Conservation (phyloP, 2,113 vertebrate genomes). For the Alethe castanea region DNA sequence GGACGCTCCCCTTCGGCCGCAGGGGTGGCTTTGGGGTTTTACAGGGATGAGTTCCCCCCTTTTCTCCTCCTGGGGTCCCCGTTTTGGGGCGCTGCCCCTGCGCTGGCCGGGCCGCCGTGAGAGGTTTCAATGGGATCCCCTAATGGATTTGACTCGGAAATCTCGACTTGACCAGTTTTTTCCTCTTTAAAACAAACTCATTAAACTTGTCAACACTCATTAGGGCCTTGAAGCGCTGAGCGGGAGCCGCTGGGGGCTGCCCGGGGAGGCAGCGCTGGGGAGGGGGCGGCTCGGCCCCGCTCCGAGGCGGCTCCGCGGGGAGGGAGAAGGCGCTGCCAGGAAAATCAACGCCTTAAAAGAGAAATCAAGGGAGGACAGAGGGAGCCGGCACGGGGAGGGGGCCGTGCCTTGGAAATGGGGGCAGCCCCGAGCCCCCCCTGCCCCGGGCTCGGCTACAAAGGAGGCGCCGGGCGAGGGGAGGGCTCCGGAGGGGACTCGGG, state of each 20-base stretch:
- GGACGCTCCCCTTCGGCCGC: background rate
- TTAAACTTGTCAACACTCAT: conserved; percentile 98
- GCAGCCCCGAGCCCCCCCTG: background rate
- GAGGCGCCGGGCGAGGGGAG: background rate
- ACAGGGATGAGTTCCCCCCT: background rate
- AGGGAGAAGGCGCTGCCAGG: background rate
- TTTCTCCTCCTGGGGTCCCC: background rate
- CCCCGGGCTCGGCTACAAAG: background rate
- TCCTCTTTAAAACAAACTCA: conserved; percentile 89
- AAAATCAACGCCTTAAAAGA: conserved; percentile 33
- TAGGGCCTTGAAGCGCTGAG: conserved; percentile 86
- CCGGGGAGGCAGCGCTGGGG: background rate
- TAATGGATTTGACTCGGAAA: conserved; percentile 94
- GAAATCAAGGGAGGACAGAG: conserved; percentile 45
- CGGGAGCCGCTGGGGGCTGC: conserved; percentile 72
- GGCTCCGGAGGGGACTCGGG: background rate
- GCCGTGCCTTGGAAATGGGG: background rate
- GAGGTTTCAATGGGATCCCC: conserved; percentile 79
- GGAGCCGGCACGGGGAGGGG: background rate
- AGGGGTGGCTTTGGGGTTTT: background rate
- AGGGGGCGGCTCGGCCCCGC: background rate
- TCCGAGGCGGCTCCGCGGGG: background rate
- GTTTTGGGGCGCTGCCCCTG: background rate
- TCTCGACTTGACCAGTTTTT: conserved; percentile 89
- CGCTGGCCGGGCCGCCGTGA: conserved; percentile 75